Evolutionary conservation across 2,888 invertebrate genomes (phyloP), one percentile per base, ranked within the genome.

Genomic region (Xestia rhomboidea): DNA sequence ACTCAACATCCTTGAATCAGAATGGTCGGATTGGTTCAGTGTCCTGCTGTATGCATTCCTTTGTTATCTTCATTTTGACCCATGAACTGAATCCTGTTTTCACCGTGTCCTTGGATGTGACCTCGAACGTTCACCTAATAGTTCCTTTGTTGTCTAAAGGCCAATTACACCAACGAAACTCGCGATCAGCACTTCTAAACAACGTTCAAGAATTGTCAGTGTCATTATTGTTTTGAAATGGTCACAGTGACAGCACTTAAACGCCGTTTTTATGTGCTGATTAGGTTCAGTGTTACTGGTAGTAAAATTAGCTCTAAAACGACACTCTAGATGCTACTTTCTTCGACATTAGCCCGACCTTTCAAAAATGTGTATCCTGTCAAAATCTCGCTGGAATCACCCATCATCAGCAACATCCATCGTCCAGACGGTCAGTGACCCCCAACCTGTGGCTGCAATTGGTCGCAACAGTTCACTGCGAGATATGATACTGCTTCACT

Each of bases 371-470:
- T 51, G 34, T 62, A 24, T n/a, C 5, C 8, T 30, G 24, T 4
- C 0, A 21, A 27, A 77, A 46, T 44, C 44, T 27, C 41, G 5
- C 8, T 15, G 8, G 38, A 27, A 10, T 79, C 2, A 62, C n/a
- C 8, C 73, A 67, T 62, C 60, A 54, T 62, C 66, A 46, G 21
- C 66, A 46, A 24, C 54, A 66, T 60, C 57, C 24, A 63, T 24
- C 38, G 8, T 41, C 54, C 77, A 84, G 87, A 86, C 86, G 85
- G 84, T 87, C 81, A 79, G 11, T 85, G 86, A 89, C 79, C 87
- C 51, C 34, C 63, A 80, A 81, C 87, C 83, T 86, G 86, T 75
- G 60, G 66, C 64, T 71, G 70, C 51, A 38, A 82, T 68, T 83
- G 69, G 38, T 79, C 60, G 76, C 80, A 79, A 83, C 79, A 69